Evolutionary conservation across 2,797 vertebrate species (phyloP), one percentile per base, ranked within the genome.

Genomic region (Ibycter americanus): DNA sequence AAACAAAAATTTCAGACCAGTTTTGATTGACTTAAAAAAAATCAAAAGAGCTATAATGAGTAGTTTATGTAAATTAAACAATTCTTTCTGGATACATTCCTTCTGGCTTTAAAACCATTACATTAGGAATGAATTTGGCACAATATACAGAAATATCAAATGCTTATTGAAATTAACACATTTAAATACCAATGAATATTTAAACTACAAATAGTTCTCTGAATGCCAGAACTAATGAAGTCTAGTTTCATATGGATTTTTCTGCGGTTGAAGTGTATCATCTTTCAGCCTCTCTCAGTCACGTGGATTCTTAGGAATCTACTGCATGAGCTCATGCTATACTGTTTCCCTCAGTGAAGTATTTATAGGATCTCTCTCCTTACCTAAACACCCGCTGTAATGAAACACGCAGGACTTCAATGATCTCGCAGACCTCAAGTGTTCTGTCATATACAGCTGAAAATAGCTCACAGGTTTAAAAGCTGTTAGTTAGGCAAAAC

Each of bases 131-230:
- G 92, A 79, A 82, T 87, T 86, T 93, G 93, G 87, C 90, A 81
- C 66, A 19, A 89, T 42, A 77, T 6, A 76, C 29, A 80, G 88
- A 91, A 94, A 95, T 96, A 96, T 94, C 89, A 95, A 90, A 97
- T 96, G 84, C 91, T 97, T 95, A 95, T 73, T 96, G 93, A 93
- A 96, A 96, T 97, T 93, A 97, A 97, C 46, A 78, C 62, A 96
- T 92, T 96, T 96, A 97, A 96, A 94, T 94, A 92, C 82, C 80
- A 91, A 93, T 91, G 88, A 89, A 89, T 94, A 90, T 94, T 96
- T 92, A 91, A 95, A 89, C 36, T 85, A 90, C 86, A 91, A 92
- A 95, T 89, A 90, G 85, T 80, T 92, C 40, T 94, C 80, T 13
- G 19, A 83, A 47, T 42, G 32, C 34, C 93, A 90, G 38, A 84